Evolutionary conservation across 2,797 vertebrate species (phyloP).

Genomic region (Lutra lutra): DNA sequence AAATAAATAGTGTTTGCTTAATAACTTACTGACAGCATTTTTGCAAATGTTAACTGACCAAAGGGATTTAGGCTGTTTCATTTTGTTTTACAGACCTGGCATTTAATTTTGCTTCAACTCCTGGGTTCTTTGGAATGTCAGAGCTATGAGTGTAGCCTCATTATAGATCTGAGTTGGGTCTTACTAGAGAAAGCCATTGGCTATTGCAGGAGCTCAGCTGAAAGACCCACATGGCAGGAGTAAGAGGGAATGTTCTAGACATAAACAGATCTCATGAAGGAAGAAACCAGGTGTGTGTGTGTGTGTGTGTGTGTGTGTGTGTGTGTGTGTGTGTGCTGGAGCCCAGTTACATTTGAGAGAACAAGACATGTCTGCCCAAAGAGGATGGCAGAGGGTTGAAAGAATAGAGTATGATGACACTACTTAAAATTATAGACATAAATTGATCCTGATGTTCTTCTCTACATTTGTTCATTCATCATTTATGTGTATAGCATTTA

Average conservation of each 20-base stretch:
- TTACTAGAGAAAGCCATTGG: neutral
- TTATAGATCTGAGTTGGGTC: neutral
- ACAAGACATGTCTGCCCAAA: neutral
- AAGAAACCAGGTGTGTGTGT: neutral
- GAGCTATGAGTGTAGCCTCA: neutral
- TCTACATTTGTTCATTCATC: neutral
- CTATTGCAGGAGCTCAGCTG: neutral
- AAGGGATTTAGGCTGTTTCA: slow-evolving; percentile 60
- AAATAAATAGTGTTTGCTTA: slow-evolving; percentile 72
- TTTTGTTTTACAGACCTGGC: slow-evolving; percentile 58
- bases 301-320: neutral
- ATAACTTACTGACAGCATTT: slow-evolving; percentile 65
- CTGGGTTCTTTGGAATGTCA: neutral
- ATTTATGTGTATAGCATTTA: neutral
- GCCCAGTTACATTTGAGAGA: neutral
- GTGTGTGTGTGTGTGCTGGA: neutral
- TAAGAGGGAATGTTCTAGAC: neutral
- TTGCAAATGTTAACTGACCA: slow-evolving; percentile 78
- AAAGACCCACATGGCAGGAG: neutral
- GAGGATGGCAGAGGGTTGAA: neutral
- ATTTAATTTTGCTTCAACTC: slow-evolving; percentile 66
- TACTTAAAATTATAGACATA: neutral
- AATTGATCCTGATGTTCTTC: neutral
- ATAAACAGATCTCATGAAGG: neutral
- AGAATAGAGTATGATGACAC: neutral